These are phyloP conservation scores for Solenopsis invicta DNA, from an alignment of 1,140 invertebrate species.

Conservation along the genomic window DNA sequence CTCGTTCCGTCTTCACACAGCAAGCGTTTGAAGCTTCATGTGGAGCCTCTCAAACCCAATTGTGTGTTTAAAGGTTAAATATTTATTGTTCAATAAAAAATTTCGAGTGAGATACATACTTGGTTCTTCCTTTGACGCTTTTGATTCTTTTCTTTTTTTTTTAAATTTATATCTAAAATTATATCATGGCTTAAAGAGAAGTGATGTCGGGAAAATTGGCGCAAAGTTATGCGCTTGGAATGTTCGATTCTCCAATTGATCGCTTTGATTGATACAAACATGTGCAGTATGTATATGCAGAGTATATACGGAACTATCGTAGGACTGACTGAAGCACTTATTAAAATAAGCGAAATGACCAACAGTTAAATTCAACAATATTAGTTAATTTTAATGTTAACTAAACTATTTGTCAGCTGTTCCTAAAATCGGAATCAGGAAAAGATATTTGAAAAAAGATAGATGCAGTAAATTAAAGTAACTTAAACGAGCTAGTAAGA, in stretches of 20 bases:
- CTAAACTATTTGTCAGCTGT: not conserved
- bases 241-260: conserved; percentile 2
- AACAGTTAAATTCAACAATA: not conserved
- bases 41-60: no score
- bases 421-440: not conserved
- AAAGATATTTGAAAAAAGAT: not conserved
- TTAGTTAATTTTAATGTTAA: not conserved
- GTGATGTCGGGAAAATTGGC: not conserved
- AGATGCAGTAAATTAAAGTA: not conserved
- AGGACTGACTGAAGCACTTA: not conserved
- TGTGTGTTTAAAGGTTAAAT: no score
- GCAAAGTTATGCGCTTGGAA: not conserved
- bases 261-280: conserved; percentile 4
- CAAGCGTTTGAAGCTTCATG: no score
- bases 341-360: not conserved
- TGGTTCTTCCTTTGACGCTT: no score
- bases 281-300: not conserved
- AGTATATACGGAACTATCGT: conserved; percentile 5
- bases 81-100: no score
- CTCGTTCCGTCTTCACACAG: no score
- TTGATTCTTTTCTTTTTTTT: not conserved
- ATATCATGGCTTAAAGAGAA: not conserved
- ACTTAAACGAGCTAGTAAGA: not conserved
- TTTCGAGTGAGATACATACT: no score
- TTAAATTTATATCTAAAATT: not conserved